These are phyloP conservation scores for Anguilla megastoma DNA, from an alignment of 2,797 vertebrate genomes.

Conservation along the genomic window DNA sequence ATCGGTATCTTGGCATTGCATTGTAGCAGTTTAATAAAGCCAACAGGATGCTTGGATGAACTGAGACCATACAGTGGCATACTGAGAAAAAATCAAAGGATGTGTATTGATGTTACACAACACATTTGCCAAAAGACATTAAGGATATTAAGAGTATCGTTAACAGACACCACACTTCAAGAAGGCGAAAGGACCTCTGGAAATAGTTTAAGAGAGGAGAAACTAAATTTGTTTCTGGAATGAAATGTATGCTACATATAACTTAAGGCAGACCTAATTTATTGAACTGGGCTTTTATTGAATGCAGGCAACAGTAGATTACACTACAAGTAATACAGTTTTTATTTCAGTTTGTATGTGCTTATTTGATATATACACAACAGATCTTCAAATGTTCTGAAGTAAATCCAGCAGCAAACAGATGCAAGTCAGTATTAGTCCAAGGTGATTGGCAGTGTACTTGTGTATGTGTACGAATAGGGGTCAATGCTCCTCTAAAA, in stretches of 20 bases:
- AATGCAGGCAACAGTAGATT: too few relatives aligned
- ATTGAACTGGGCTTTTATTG: too few relatives aligned
- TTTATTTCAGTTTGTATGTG: neutral
- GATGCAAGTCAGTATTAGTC: neutral
- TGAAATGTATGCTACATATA: too few relatives aligned
- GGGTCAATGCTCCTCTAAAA: constrained; percentile 31
- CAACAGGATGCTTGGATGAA: neutral
- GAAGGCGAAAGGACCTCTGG: neutral
- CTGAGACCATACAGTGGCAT: neutral
- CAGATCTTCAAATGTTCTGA: neutral
- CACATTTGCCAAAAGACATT: neutral
- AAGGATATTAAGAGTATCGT: neutral
- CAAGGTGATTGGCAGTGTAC: neutral
- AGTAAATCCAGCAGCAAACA: neutral
- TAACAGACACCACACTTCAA: neutral
- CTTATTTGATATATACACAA: neutral
- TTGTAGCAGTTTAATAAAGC: neutral
- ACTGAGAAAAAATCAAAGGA: neutral
- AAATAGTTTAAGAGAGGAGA: neutral
- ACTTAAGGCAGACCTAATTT: too few relatives aligned
- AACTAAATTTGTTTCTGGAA: too few relatives aligned
- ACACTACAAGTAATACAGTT: too few relatives aligned
- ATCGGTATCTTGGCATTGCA: neutral
- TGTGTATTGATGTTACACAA: neutral
- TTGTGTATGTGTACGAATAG: neutral